Evolutionary conservation across 1,140 invertebrate genomes (phyloP), one percentile per base, ranked within the genome.

Genomic region (Phenacoccus solenopsis): DNA sequence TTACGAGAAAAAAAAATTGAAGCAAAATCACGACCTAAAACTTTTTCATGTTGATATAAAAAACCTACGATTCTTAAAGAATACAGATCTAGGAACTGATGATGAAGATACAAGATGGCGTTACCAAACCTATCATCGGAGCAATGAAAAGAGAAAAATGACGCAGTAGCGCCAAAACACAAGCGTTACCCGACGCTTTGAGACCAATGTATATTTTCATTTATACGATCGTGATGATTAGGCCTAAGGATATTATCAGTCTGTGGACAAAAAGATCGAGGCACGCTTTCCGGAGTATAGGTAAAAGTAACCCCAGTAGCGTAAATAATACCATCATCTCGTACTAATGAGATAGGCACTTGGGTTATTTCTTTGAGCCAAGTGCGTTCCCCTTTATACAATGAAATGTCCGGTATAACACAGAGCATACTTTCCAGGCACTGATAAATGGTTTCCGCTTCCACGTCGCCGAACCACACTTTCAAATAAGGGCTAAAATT

Each of bases 381-480:
- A 9, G 95, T 85, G 94, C 95, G 98, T 76, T 95, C 93, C 27
- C 90, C 93, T 24, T 94, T 83, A 78, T 98, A 98, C 73, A 94
- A 90, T 7, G 93, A 96, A 74, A 98, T 97, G 77, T 98, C 95
- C n/a, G 76, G 76, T 5, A 98, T 95, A 1, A 98, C 94, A 78
- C 95, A 98, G 7, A 98, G 82, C 88, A 98, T 92, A 64, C 90
- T 93, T 70, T 77, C 76, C 59, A 76, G 75, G 67, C 76, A 77
- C 35, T 94, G 85, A 81, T 95, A 98, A 93, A 98, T 98, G 0
- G 96, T 99, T 80, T 98, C 96, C 0, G 96, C 93, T 77, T 98
- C 94, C 2, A 98, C 95, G 75, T 98, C 95, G 0, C 96, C 96
- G 80, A 99, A 98, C 97, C 97, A 99, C 10, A 98, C 96, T 76